Conservation (phyloP, 2,113 vertebrate genomes). For the Embiotoca jacksoni region DNA sequence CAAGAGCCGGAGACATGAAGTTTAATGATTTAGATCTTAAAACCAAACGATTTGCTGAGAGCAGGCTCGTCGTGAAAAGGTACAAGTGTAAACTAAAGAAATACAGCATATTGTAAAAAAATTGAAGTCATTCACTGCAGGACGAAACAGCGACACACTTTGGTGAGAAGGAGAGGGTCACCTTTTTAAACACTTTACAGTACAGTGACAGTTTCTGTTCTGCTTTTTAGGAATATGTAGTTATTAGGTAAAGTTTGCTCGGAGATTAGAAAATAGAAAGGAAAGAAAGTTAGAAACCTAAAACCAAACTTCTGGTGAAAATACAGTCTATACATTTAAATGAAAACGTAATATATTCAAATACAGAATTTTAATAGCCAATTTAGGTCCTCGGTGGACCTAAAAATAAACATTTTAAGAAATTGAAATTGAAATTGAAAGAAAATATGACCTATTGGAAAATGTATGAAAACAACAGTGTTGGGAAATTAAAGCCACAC, state of each 20-base stretch:
- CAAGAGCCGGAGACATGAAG: background rate
- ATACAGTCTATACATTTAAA: background rate
- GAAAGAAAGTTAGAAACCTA: background rate
- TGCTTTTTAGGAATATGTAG: background rate
- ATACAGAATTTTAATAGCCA: background rate
- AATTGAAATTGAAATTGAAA: no score
- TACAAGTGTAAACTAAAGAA: slow-evolving; percentile 12
- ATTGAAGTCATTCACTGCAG: background rate
- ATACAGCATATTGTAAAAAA: slow-evolving; percentile 24
- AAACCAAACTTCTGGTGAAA: background rate
- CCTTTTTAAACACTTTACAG: background rate
- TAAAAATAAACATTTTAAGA: background rate
- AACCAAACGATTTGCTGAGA: slow-evolving; percentile 3
- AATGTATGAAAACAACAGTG: background rate
- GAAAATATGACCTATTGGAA: background rate
- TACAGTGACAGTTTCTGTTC: background rate
- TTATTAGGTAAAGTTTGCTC: background rate
- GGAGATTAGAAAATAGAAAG: background rate
- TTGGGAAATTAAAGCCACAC: background rate
- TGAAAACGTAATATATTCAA: background rate
- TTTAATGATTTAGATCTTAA: slow-evolving; percentile 21
- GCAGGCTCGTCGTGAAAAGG: background rate
- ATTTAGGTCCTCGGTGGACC: no score
- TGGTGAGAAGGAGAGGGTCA: slow-evolving; percentile 46
- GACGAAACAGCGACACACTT: slow-evolving; percentile 74